phyloP scores from a whole-genome alignment of 2,113 vertebrate genomes.

The Phocoena sinus region DNA sequence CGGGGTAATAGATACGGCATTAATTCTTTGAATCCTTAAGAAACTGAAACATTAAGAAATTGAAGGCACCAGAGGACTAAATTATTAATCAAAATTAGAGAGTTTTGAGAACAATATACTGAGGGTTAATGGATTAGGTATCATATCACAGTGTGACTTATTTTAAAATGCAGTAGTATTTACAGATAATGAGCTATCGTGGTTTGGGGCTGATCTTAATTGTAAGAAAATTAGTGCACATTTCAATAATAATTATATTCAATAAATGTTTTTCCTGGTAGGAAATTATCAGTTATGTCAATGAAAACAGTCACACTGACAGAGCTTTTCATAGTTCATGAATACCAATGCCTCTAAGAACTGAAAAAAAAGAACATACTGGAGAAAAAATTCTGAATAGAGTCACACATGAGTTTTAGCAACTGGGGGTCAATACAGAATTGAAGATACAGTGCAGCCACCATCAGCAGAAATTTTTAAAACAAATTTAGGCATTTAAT shows the following conservation, averaged over 20 bases:
- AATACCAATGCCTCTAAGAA: constrained; percentile 5
- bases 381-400: not conserved
- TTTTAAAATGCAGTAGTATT: not conserved
- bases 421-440: not conserved
- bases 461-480: not conserved
- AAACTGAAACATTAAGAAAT: constrained; percentile 52
- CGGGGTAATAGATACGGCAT: not conserved
- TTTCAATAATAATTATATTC: constrained; percentile 16
- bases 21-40: constrained; percentile 28
- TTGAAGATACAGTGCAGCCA: not conserved
- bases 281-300: constrained; percentile 45
- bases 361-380: not conserved
- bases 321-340: not conserved
- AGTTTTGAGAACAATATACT: not conserved
- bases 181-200: not conserved
- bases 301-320: constrained; percentile 11
- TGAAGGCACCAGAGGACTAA: constrained; percentile 30
- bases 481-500: not conserved
- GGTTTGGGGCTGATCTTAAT: constrained; percentile 25
- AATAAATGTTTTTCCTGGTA: constrained; percentile 38
- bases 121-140: not conserved
- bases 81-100: constrained; percentile 21
- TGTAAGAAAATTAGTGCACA: constrained; percentile 9
- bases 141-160: not conserved
- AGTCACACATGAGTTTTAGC: not conserved